Base-by-base conservation (phyloP, 2,113 vertebrate genomes). In the Rhipidura dahli region DNA sequence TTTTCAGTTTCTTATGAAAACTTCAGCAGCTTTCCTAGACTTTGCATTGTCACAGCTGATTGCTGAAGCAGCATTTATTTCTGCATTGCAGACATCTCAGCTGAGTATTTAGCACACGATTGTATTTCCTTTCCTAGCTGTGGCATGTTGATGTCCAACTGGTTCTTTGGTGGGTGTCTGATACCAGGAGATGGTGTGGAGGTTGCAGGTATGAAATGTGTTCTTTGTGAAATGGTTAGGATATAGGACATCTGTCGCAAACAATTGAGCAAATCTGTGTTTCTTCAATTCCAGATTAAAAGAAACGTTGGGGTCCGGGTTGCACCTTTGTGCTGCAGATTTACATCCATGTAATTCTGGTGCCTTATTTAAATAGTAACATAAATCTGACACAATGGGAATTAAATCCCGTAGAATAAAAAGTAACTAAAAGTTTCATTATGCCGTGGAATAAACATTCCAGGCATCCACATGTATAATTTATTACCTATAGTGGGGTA, bases 391-490 rank as follows among this genome's bases (percentile, higher is more conserved):
- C 3, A 15, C 3, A 7, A 30, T 87, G 50, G 65, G 66, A 91
- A 59, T 95, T 87, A 69, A 91, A 79, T 68, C 30, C 63, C 42
- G 14, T 39, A 50, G 50, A 93, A 85, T 82, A 71, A 83, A 75
- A 91, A 76, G 77, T 89, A 85, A 87, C 83, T 76, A 26, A 50
- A 94, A 95, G 57, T 93, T 95, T 51, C n/a, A 73, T 94, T 92
- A 35, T 82, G 26, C 79, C 89, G 81, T 83, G 23, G 78, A 94
- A 91, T 89, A 95, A 85, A 49, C 64, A 51, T 82, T 75, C 61
- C 40, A 87, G 69, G 40, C 87, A 82, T 82, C 31, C 26, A n/a
- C 57, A 96, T 95, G 42, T 95, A 96, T 91, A 91, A 96, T 97
- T 94, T 87, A 96, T 96, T 89, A 76, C 73, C 50, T 90, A 2